Conservation (phyloP, 2,113 vertebrate species). For the Nothoprocta perdicaria region DNA sequence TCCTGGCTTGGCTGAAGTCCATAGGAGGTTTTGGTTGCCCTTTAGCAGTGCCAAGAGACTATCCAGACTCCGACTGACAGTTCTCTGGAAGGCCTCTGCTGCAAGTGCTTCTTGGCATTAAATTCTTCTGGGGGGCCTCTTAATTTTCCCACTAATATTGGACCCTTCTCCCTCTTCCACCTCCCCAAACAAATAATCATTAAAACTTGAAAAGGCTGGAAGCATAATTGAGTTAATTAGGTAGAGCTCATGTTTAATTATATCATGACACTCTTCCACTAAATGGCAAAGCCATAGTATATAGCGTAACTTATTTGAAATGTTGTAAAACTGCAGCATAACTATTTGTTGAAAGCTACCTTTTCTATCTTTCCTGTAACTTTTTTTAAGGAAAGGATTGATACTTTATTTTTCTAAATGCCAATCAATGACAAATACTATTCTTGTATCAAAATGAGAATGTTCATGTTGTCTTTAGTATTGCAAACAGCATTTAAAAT, state of each 20-base stretch:
- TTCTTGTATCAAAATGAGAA: conserved; percentile 40
- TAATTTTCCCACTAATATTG: neutral
- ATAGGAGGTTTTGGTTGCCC: neutral
- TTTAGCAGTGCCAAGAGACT: neutral
- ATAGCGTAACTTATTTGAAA: conserved; percentile 40
- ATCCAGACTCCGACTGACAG: neutral
- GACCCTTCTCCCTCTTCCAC: too few species aligned
- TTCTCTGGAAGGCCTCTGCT: neutral
- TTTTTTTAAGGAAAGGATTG: neutral
- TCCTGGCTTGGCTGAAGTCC: neutral
- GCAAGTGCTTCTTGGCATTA: neutral
- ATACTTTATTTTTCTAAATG: neutral
- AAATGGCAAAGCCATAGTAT: conserved; percentile 39
- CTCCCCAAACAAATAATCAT: neutral
- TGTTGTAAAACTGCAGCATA: neutral
- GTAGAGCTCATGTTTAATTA: neutral
- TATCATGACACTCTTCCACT: neutral
- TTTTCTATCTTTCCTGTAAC: neutral
- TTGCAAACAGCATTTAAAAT: neutral
- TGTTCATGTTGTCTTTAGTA: conserved; percentile 29
- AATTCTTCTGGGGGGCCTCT: neutral
- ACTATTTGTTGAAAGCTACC: neutral
- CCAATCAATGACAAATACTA: conserved; percentile 15
- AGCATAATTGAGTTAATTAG: neutral
- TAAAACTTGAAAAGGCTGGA: neutral